Conservation (phyloP, 2,797 vertebrate species). For the Sebastes trivittatus region DNA sequence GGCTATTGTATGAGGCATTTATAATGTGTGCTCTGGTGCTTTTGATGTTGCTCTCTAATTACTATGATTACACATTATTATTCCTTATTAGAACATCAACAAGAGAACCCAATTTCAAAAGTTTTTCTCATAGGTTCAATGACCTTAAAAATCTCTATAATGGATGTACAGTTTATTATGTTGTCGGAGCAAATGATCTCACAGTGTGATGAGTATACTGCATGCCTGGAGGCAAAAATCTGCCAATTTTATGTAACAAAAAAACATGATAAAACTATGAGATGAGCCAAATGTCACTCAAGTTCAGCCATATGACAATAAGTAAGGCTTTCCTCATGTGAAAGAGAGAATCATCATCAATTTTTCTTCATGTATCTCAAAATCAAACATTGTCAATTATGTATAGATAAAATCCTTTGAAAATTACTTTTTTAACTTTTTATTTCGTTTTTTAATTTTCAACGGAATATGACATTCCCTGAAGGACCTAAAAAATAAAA, state of each 20-base stretch:
- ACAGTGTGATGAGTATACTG: slow-evolving; percentile 1
- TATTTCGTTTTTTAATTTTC: neutral
- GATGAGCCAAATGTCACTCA: neutral
- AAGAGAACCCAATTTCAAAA: slow-evolving; percentile 31
- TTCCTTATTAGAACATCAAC: slow-evolving; percentile 68
- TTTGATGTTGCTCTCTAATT: slow-evolving; percentile 75
- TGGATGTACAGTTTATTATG: neutral
- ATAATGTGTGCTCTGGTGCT: slow-evolving; percentile 29
- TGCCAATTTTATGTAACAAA: neutral
- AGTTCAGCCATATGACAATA: neutral
- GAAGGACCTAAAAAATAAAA: neutral
- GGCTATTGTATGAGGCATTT: slow-evolving; percentile 57
- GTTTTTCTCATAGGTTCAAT: slow-evolving; percentile 12
- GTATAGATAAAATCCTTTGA: neutral
- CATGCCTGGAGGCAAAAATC: neutral
- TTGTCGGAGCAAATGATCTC: slow-evolving; percentile 1
- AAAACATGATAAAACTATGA: neutral
- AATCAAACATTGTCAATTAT: neutral
- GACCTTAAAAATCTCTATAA: slow-evolving; percentile 2
- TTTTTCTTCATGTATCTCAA: neutral
- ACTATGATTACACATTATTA: slow-evolving; percentile 71
- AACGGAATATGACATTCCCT: neutral
- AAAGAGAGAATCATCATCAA: neutral
- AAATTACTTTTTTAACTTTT: neutral
- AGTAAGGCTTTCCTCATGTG: neutral